phyloP scores from a whole-genome alignment of 1,140 invertebrate species.

The Paraescarpia echinospica region DNA sequence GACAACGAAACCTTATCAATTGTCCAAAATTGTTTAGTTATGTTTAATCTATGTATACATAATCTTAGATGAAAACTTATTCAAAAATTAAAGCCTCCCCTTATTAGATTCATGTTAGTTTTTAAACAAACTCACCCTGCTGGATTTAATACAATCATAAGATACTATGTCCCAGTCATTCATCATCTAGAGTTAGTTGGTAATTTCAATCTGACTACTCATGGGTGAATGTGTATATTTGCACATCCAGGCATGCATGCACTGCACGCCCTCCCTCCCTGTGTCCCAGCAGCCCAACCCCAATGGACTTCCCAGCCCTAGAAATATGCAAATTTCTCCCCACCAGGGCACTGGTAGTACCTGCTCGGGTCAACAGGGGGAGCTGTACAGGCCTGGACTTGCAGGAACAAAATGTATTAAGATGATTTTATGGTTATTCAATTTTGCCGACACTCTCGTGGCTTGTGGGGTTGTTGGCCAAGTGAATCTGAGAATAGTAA shows the following conservation, averaged over 20 bases:
- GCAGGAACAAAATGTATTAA: neutral
- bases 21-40: too few species aligned
- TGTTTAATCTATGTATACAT: too few species aligned
- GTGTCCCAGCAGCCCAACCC: neutral
- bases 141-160: too few species aligned
- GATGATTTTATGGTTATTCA: slow-evolving; percentile 1
- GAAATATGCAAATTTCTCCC: neutral
- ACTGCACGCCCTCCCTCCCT: neutral
- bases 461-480: neutral
- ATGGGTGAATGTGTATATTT: neutral
- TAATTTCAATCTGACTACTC: neutral
- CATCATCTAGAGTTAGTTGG: neutral
- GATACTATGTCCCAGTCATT: too few species aligned
- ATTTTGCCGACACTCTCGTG: neutral
- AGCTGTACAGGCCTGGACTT: neutral
- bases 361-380: neutral
- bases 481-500: neutral
- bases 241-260: neutral
- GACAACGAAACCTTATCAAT: too few species aligned
- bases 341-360: neutral
- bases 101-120: too few species aligned
- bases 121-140: too few species aligned
- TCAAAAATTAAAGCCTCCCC: too few species aligned
- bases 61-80: too few species aligned
- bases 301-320: neutral